Base-by-base conservation (phyloP, 2,888 invertebrate genomes). In the Argyresthia albistria region DNA sequence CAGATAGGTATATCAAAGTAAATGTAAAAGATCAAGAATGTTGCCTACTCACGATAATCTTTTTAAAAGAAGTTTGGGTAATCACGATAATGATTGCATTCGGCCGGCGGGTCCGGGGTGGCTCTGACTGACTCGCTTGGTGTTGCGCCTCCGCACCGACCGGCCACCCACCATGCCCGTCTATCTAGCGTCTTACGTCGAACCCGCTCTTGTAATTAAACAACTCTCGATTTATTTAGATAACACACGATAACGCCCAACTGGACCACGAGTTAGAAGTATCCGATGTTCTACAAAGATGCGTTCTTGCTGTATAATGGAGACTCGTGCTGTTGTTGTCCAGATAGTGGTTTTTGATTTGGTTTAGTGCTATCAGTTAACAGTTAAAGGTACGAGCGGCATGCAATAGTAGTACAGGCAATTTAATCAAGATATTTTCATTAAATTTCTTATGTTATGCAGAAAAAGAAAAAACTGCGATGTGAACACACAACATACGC, bases 141-240 rank as follows among this genome's bases (percentile, higher is more conserved):
- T 54, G 56, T 61, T 55, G 60, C 59, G 68, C 67, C 65, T 58
- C 62, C 63, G 73, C 73, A 71, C 62, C 60, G 54, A 56, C 59
- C 58, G 76, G 67, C 76, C 79, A 77, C 79, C 78, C 78, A 78
- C 76, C 60, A 64, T 60, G 52, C 50, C 49, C 43, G 35, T 58
- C 58, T 25, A 25, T n/a, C n/a, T n/a, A n/a, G n/a, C n/a, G n/a
- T n/a, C n/a, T n/a, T n/a, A 60, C 54, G 66, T 60, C 65, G 61
- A 61, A 25, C 54, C 58, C 67, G 64, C 70, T 67, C 66, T 67
- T 67, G 65, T 76, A 76, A 79, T 78, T 79, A 80, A 76, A 73
- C 65, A 66, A 66, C 60, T 70, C 62, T 66, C 66, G 70, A 73
- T 75, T 71, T 73, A 70, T 73, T 76, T 73, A 70, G 70, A 74